These are phyloP conservation scores for Palythoa heliodiscus DNA, from an alignment of 92 coral and sea anemone genomes.

Conservation along the genomic window DNA sequence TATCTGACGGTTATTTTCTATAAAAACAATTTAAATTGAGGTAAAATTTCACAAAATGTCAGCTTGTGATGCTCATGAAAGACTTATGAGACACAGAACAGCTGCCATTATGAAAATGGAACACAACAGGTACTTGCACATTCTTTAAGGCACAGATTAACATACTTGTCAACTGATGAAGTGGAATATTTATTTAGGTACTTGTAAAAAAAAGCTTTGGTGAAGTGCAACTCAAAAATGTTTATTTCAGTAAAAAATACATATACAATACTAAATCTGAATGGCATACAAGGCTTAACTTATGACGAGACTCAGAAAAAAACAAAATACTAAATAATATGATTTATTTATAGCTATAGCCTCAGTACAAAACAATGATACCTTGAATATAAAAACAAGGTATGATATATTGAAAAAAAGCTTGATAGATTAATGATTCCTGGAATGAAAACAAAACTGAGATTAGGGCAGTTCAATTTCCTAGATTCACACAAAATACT, in stretches of 20 bases:
- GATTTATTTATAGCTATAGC: conserved; percentile 25
- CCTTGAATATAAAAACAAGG: conserved; percentile 13
- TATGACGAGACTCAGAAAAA: conserved; percentile 5
- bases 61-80: conserved; percentile 45
- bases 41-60: conserved; percentile 33
- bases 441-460: background rate
- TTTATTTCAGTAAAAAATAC: background rate
- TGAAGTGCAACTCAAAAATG: background rate
- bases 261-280: background rate
- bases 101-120: conserved; percentile 38
- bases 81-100: conserved; percentile 39
- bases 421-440: conserved; percentile 18
- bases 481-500: background rate
- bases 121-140: conserved; percentile 41
- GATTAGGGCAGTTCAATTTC: conserved; percentile 16
- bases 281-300: background rate
- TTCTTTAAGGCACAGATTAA: background rate
- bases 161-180: background rate
- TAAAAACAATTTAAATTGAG: conserved; percentile 4
- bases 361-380: conserved; percentile 30
- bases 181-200: background rate
- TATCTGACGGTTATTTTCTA: background rate
- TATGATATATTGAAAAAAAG: conserved; percentile 16
- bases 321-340: conserved; percentile 8
- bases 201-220: background rate